A percentile compares a stretch with the other conserved stretches of the same genome.
Evolutionary conservation across 1,140 invertebrate species (phyloP).

Genomic region (Trinorchestia longiramus): DNA sequence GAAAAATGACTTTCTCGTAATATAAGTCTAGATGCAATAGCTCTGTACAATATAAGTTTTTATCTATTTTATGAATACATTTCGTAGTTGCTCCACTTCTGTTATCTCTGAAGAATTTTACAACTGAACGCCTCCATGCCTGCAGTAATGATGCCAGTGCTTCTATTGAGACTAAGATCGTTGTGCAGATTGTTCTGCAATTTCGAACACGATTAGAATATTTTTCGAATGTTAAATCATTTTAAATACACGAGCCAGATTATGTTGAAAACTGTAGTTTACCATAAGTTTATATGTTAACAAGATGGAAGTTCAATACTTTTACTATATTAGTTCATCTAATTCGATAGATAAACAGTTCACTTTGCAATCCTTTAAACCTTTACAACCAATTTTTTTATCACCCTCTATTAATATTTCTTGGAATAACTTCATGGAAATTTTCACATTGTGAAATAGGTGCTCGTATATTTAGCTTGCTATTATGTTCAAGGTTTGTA

Average conservation of each 20-base stretch:
- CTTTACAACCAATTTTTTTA: not conserved
- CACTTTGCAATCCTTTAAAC: no score
- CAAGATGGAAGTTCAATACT: not conserved
- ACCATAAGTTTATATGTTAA: no score
- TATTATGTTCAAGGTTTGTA: not conserved
- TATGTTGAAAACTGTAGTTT: not conserved
- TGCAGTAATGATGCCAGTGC: not conserved
- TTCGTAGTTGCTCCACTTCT: not conserved
- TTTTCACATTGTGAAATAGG: not conserved
- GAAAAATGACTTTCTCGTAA: not conserved
- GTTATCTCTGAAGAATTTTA: not conserved
- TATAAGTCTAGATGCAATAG: not conserved
- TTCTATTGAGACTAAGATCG: not conserved
- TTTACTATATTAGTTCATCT: not conserved
- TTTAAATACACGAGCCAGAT: not conserved
- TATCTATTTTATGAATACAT: not conserved
- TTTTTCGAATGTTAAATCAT: not conserved
- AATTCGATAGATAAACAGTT: not conserved
- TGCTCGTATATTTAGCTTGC: not conserved
- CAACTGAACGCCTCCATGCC: not conserved
- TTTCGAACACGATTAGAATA: not conserved
- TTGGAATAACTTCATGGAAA: not conserved
- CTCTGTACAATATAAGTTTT: not conserved
- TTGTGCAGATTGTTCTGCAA: not conserved
- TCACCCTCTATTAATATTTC: not conserved